phyloP scores from a whole-genome alignment of 2,888 invertebrate genomes.

The Girardia tigrina region DNA sequence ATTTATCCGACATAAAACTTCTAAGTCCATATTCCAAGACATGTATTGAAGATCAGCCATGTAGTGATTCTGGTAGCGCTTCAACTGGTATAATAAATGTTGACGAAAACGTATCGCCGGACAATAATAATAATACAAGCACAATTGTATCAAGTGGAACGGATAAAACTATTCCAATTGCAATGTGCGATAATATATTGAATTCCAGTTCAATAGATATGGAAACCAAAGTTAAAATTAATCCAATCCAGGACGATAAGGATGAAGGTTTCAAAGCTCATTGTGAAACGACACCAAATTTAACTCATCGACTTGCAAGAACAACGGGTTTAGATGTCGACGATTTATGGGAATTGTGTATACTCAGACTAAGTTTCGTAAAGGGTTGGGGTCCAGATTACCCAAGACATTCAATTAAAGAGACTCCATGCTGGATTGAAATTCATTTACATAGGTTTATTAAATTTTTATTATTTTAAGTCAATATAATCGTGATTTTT shows the following conservation, averaged over 20 bases:
- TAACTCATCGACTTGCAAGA: not conserved
- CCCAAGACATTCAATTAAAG: conserved; percentile 89
- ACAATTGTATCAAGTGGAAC: conserved; percentile 95
- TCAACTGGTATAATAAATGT: not conserved
- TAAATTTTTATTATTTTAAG: not conserved
- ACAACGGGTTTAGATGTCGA: conserved; percentile 78
- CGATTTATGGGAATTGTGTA: conserved; percentile 82
- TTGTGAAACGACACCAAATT: not conserved
- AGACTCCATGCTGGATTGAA: conserved; percentile 66
- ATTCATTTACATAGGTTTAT: conserved; percentile 47
- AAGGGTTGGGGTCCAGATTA: conserved; percentile 99
- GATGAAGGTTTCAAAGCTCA: not conserved
- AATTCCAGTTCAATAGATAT: conserved; percentile 44
- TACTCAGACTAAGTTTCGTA: conserved; percentile 89
- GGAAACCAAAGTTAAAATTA: conserved; percentile 64
- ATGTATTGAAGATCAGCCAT: not conserved
- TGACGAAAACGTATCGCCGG: not conserved
- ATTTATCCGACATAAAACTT: not conserved
- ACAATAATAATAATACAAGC: conserved; percentile 57
- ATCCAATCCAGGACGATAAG: not conserved
- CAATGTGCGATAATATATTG: not conserved
- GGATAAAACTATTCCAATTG: conserved; percentile 54
- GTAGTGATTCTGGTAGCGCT: not conserved
- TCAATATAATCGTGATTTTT: not conserved
- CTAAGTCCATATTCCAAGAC: conserved; percentile 5